Evolutionary conservation across 2,888 invertebrate species (phyloP), one percentile per base, ranked within the genome.

Genomic region (Apantesis nais): DNA sequence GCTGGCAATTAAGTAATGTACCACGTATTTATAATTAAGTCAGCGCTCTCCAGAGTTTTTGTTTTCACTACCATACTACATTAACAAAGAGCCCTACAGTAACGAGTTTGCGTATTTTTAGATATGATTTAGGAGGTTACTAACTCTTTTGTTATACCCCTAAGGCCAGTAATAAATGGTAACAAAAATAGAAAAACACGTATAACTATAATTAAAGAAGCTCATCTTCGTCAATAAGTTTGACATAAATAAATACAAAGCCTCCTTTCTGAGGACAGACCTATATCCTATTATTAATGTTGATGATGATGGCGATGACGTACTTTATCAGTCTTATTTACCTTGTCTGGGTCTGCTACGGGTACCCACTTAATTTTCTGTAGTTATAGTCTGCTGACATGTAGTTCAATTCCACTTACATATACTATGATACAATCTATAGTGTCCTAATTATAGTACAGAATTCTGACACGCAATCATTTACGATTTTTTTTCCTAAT

Each of bases 31-130:
- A 75, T 73, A 72, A 76, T 72, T 78, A 80, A 75, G 73, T 64
- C 69, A 62, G 60, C 58, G 25, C 71, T 70, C 66, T 29, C n/a
- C 34, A 63, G 55, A 74, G 67, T 74, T 76, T 80, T 78, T 75
- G 67, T 73, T 82, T 82, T 82, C 73, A 72, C 74, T 76, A 73
- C 77, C 75, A 74, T 78, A 74, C 67, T 78, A 61, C 76, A 67
- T 66, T 68, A 75, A 74, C 75, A 82, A 83, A 78, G 73, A 71
- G 66, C 62, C 68, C 58, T 60, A 67, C 72, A 67, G 74, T 71
- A 78, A 81, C 72, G 78, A 82, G 74, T 75, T 75, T 58, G 63
- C 66, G 39, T 62, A 55, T 34, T 66, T 65, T 37, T 66, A 34
- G 9, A 39, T 29, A 58, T 41, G 34, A 55, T 66, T 39, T 37